Evolutionary conservation across 2,888 invertebrate genomes (phyloP).

Genomic region (Patella caerulea): DNA sequence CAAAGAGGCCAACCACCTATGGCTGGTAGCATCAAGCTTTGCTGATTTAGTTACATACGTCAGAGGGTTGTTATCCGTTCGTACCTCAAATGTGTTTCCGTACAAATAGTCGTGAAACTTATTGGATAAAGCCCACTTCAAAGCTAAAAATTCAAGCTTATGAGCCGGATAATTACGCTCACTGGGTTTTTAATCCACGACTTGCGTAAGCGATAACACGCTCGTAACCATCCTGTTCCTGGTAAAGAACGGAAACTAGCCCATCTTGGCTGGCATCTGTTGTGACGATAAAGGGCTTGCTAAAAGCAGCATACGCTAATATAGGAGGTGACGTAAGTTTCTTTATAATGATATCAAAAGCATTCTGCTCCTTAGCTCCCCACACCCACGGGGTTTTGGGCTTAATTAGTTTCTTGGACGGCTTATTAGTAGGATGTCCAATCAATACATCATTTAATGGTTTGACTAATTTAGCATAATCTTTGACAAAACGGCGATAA

Average conservation of each 20-base stretch:
- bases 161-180: not conserved
- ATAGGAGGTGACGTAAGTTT: no score
- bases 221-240: not conserved
- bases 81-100: not conserved
- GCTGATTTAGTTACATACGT: not conserved
- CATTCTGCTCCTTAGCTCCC: no score
- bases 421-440: constrained; percentile 16
- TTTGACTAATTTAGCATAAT: constrained; percentile 32
- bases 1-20: not conserved
- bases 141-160: not conserved
- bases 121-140: no score
- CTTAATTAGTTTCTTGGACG: not conserved
- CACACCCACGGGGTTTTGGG: no score
- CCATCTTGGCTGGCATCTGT: not conserved
- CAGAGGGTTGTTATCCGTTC: not conserved
- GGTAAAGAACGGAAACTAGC: not conserved
- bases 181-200: no score
- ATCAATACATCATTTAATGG: constrained; percentile 32
- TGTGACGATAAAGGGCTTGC: no score
- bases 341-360: no score
- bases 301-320: no score
- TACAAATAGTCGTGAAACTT: no score
- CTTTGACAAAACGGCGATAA: constrained; percentile 29
- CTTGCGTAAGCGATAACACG: no score
- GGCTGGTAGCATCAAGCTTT: not conserved